Percentiles rank a stretch among this genome's conserved stretches.
Evolutionary conservation across 2,113 vertebrate species (phyloP).

Genomic region (Sus scrofa): DNA sequence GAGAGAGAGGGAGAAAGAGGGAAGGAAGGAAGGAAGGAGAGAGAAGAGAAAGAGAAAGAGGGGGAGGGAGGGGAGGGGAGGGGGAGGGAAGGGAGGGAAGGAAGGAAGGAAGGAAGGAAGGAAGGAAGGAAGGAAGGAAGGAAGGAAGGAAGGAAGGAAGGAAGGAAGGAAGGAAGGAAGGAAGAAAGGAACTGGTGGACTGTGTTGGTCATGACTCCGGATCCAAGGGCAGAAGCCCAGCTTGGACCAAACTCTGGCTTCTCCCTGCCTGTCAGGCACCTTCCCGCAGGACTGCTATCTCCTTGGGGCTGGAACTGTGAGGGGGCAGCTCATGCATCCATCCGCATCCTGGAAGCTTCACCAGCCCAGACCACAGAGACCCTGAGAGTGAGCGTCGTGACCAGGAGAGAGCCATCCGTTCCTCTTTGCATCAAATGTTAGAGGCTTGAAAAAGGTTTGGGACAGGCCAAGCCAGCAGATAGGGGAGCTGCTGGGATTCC

Average conservation of each 20-base stretch:
- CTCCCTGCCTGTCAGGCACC: background rate
- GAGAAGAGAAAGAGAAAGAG: no score
- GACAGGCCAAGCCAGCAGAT: background rate
- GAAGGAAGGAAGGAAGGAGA: no score
- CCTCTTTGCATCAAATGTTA: background rate
- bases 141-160: no score
- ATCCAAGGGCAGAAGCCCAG: background rate
- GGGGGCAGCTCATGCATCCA: background rate
- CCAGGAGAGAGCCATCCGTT: background rate
- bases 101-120: no score
- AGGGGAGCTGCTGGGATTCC: background rate
- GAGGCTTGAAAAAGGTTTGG: background rate
- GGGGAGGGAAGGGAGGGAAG: no score
- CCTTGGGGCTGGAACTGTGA: background rate
- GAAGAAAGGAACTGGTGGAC: no score
- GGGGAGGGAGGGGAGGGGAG: no score
- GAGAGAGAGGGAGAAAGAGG: no score
- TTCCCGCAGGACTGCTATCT: background rate
- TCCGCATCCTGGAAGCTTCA: background rate
- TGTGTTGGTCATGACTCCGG: background rate
- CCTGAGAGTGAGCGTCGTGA: no score
- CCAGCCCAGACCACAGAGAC: background rate
- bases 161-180: no score
- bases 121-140: no score
- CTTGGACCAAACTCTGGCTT: background rate